These are phyloP conservation scores for Cephus sareptanus DNA, from an alignment of 2,888 invertebrate genomes.

Conservation along the genomic window DNA sequence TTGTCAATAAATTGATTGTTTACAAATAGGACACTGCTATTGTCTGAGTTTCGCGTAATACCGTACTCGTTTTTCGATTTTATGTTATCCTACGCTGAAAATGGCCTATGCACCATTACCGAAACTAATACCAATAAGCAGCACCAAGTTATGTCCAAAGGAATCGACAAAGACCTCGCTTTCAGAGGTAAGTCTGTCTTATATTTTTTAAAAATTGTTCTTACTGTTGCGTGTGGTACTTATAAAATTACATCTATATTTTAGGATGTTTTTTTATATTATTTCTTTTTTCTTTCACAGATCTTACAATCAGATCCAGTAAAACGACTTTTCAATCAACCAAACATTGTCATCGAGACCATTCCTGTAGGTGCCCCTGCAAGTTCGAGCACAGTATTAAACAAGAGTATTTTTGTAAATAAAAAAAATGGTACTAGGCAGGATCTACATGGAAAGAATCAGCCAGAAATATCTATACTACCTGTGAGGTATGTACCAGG, in stretches of 20 bases:
- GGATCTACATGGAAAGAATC: conserved; percentile 15
- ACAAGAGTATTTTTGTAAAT: conserved; percentile 18
- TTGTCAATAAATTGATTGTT: neutral
- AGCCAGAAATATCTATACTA: conserved; percentile 40
- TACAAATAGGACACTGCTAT: neutral
- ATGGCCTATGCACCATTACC: conserved; percentile 37
- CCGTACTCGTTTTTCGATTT: neutral
- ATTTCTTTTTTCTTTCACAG: conserved; percentile 29
- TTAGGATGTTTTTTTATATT: neutral
- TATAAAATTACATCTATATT: neutral
- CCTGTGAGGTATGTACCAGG: conserved; percentile 25
- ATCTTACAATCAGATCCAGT: conserved; percentile 56
- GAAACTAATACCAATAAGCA: conserved; percentile 34
- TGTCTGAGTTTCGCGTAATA: neutral
- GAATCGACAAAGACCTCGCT: conserved; percentile 32
- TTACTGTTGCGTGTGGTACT: neutral
- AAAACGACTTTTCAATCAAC: conserved; percentile 54
- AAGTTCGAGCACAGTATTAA: conserved; percentile 16
- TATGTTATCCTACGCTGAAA: conserved; percentile 1
- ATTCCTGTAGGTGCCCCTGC: conserved; percentile 35
- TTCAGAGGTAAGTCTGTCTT: conserved; percentile 37
- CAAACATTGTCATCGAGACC: conserved; percentile 53
- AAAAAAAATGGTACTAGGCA: conserved; percentile 31
- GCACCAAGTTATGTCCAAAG: conserved; percentile 32
- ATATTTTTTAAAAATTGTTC: neutral